phyloP scores from a whole-genome alignment of 2,113 vertebrate species.

The Sinocyclocheilus grahami region DNA sequence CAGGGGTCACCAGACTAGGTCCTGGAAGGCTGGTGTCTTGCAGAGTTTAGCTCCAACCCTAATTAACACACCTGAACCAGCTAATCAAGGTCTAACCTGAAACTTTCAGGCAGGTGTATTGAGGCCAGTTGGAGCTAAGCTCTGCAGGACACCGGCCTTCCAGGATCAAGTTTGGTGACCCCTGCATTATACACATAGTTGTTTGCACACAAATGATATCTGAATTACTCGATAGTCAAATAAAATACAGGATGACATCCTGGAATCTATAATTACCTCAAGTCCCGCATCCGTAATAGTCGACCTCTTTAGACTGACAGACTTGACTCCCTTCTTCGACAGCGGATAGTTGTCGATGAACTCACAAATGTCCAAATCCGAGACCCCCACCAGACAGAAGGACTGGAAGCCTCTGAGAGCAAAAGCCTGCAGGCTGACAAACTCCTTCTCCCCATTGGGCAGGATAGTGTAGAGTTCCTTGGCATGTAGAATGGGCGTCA shows the following conservation, averaged over 20 bases:
- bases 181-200: too few relatives aligned
- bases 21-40: too few relatives aligned
- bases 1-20: too few relatives aligned
- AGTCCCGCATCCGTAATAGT: slow-evolving; percentile 96
- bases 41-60: too few relatives aligned
- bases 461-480: slow-evolving; percentile 95
- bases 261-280: slow-evolving; percentile 79
- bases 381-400: slow-evolving; percentile 97
- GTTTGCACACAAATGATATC: background rate
- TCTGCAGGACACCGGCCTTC: too few relatives aligned
- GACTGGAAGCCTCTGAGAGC: slow-evolving; percentile 91
- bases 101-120: too few relatives aligned
- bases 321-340: slow-evolving; percentile 97
- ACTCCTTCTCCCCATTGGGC: slow-evolving; percentile 92
- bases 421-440: slow-evolving; percentile 95
- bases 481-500: slow-evolving; percentile 93
- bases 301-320: slow-evolving; percentile 96
- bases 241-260: background rate
- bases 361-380: slow-evolving; percentile 98
- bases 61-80: too few relatives aligned
- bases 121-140: too few relatives aligned
- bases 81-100: too few relatives aligned
- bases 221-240: background rate
- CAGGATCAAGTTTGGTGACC: too few relatives aligned
- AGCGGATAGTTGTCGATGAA: slow-evolving; percentile 99